phyloP scores from a whole-genome alignment of 1,140 invertebrate species.

The Leptinotarsa lineolata region DNA sequence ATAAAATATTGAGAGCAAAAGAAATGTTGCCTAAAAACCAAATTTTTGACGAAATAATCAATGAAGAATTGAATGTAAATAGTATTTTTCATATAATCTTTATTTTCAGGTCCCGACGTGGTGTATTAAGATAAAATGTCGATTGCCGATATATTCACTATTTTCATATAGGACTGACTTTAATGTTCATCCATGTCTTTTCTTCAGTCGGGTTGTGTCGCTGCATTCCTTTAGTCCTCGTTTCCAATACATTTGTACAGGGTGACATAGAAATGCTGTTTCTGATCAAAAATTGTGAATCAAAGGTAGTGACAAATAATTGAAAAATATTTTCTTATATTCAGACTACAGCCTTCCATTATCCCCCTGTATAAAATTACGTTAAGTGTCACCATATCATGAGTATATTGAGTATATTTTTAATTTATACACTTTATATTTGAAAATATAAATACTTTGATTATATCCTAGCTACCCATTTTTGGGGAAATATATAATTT shows the following conservation, averaged over 20 bases:
- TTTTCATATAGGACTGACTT: not conserved
- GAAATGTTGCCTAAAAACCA: too few species aligned
- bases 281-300: not conserved
- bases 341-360: not conserved
- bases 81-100: not conserved
- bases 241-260: not conserved
- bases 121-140: not conserved
- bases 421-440: not conserved
- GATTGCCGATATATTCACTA: not conserved
- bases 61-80: not conserved
- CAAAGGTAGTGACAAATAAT: not conserved
- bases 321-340: not conserved
- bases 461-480: not conserved
- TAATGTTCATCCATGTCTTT: not conserved
- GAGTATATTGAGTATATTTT: conserved; percentile 8
- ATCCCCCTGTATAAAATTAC: not conserved
- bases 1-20: too few species aligned
- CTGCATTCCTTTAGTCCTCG: not conserved
- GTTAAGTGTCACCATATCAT: not conserved
- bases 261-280: conserved; percentile 3
- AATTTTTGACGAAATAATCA: too few species aligned
- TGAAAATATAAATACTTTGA: not conserved
- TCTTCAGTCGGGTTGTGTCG: not conserved
- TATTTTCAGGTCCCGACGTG: conserved; percentile 16
- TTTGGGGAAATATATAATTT: not conserved